Evolutionary conservation across 2,797 vertebrate species (phyloP).

Genomic region (Clarias laeviceps): DNA sequence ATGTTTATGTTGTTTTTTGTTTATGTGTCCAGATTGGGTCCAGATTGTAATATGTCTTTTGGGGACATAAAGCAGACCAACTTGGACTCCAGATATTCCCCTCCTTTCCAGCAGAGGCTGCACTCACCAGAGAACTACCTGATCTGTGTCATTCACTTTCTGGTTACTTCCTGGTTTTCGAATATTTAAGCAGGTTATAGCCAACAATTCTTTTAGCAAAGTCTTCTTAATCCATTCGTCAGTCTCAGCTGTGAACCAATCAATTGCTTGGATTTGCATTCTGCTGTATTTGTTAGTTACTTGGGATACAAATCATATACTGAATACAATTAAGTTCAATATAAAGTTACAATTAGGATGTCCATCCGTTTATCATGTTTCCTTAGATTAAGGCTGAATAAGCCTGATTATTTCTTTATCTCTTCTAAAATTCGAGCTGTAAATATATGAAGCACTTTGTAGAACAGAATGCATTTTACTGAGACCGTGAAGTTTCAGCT

Average conservation of each 20-base stretch:
- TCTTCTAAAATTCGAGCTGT: neutral
- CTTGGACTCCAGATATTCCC: neutral
- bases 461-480: neutral
- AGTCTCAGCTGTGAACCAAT: no score
- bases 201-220: neutral
- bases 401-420: neutral
- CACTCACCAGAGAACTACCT: neutral
- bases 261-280: neutral
- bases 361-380: neutral
- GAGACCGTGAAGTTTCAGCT: neutral
- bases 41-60: neutral
- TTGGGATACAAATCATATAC: no score
- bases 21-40: neutral
- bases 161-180: neutral
- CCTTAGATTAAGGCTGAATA: neutral
- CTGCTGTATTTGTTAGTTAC: neutral
- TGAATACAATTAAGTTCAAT: neutral
- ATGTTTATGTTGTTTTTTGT: neutral
- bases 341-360: neutral
- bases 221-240: neutral
- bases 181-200: neutral
- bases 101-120: neutral
- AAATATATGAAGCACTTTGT: neutral
- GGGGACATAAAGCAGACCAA: neutral
- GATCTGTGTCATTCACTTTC: neutral